Base-by-base conservation (phyloP, 2,888 invertebrate genomes). In the Aphidoletes aphidimyza region DNA sequence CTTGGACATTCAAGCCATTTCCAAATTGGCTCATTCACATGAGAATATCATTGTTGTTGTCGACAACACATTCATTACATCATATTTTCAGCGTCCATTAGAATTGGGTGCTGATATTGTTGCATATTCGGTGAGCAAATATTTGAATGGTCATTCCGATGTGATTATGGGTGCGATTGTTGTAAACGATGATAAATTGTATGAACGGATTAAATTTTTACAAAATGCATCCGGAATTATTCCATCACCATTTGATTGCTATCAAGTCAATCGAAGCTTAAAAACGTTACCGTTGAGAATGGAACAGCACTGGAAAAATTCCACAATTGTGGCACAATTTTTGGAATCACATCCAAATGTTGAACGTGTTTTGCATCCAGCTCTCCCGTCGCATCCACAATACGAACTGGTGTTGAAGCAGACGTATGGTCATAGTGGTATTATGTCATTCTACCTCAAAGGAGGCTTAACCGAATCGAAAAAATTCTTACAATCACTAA, bases 101-200 rank as follows among this genome's bases (percentile, higher is more conserved):
- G 93, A 94, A 36, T 91, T 98, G 47, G 99, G 98, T 0, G 98
- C 97, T 0, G 98, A 99, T 89, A 91, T 98, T 85, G 95, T 94
- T 0, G 91, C 96, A 87, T 98, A 99, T 90, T 99, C 99, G 0
- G 88, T 98, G 85, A 98, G 98, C 0, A 99, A 99, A 90, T 99
- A 98, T 89, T 96, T 99, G 94, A 99, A 99, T 90, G 99, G 99
- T 0, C 99, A 99, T 90, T 94, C 97, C 0, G 99, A 99, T 91
- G 95, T 98, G 30, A 94, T 99, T 8, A 99, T 99, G 99, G 99
- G 99, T 1, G 95, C 96, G 22, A 93, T 94, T 9, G 91, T 95
- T 47, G 92, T 95, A 2, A 96, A 94, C 87, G 92, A 93, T 87
- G 93, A 95, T 69, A 93, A 93, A 81, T 87, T 98, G 2, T 93